A percentile compares a stretch with the other conserved stretches of the same genome.
These are phyloP conservation scores for Galaxias olidus DNA, from an alignment of 2,797 vertebrate genomes.

Conservation along the genomic window DNA sequence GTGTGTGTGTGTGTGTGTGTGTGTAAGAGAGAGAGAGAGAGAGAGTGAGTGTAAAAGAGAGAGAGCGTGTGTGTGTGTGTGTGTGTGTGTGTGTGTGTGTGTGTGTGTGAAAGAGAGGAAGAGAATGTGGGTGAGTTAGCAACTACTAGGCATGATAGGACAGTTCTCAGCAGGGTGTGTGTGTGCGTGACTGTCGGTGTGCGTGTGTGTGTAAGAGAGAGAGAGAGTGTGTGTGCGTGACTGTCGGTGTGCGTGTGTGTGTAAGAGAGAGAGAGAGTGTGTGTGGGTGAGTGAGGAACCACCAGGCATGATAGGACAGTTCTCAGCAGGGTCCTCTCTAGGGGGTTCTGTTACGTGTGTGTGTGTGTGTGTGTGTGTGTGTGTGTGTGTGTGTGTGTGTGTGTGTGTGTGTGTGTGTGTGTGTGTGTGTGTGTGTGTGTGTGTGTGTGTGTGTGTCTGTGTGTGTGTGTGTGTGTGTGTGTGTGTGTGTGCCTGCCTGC, in stretches of 20 bases:
- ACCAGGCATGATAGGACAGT: background rate
- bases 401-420: background rate
- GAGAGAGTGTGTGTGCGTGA: conserved; percentile 13
- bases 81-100: conserved; percentile 7
- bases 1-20: background rate
- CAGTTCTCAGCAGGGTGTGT: conserved; percentile 39
- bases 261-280: background rate
- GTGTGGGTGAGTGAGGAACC: background rate
- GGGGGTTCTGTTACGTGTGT: background rate
- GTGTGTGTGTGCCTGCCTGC: conserved; percentile 1
- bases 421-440: too few species aligned
- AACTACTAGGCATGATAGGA: conserved; percentile 39
- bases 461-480: background rate
- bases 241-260: conserved; percentile 4
- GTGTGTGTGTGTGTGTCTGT: background rate
- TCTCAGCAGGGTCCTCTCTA: background rate
- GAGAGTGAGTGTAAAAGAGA: too few species aligned
- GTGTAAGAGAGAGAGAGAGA: background rate
- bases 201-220: conserved; percentile 15
- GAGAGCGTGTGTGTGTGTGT: background rate
- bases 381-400: background rate
- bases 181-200: conserved; percentile 8
- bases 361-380: background rate
- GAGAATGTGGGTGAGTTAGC: conserved; percentile 28
- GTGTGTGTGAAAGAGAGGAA: conserved; percentile 41